Conservation (phyloP, 2,113 vertebrate species). For the Cynopterus brachyotis region DNA sequence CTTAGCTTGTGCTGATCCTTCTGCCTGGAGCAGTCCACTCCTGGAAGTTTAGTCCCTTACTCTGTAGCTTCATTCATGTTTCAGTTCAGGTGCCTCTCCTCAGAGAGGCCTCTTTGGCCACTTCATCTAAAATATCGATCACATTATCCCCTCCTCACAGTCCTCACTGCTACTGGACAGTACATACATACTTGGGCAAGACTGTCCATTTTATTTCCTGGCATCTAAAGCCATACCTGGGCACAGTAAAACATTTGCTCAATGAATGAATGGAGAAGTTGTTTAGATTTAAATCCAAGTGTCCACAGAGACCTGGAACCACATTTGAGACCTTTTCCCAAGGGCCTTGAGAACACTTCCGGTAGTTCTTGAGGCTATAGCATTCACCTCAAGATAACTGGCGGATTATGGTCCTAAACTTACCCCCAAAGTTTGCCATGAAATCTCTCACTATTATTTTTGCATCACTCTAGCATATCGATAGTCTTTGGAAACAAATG, state of each 20-base stretch:
- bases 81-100: neutral
- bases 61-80: neutral
- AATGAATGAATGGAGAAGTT: neutral
- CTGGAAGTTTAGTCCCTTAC: too few relatives aligned
- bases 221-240: neutral
- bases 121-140: rapidly evolving
- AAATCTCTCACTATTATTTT: too few relatives aligned
- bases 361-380: too few relatives aligned
- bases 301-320: neutral
- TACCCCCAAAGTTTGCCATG: too few relatives aligned
- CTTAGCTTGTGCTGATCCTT: neutral
- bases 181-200: neutral
- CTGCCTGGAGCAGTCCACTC: neutral
- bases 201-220: neutral
- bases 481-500: too few relatives aligned
- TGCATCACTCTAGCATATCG: too few relatives aligned
- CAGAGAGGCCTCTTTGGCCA: neutral
- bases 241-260: neutral
- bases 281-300: neutral
- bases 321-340: too few relatives aligned
- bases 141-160: neutral
- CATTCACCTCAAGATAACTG: too few relatives aligned
- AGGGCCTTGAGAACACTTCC: too few relatives aligned
- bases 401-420: too few relatives aligned
- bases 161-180: too few relatives aligned